Base-by-base conservation (phyloP, 2,888 invertebrate species). In the Diplazon laetatorius region DNA sequence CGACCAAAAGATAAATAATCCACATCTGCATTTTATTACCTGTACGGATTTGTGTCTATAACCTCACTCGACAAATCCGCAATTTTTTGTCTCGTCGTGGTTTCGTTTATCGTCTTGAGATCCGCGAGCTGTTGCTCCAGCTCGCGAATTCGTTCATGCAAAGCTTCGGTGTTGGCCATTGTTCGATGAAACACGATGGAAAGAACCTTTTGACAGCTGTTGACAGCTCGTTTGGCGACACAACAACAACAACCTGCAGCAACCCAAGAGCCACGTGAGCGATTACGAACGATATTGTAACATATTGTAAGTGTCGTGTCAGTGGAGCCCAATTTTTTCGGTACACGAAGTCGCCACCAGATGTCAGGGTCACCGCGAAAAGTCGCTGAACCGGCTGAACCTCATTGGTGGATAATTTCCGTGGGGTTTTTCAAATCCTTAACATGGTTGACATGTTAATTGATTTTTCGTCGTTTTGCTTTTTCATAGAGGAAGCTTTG, bases 21-120 rank as follows among this genome's bases (percentile, higher is more conserved):
- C 12, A 12, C 18, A 37, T 5, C 16, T 25, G n/a, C n/a, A n/a
- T 22, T 1, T n/a, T 35, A 50, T 82, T 92, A 97, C 97, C 97
- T 97, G 93, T 99, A 99, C 0, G 99, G 99, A 93, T 99, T 99
- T 0, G 97, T 96, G 92, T 99, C 99, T 10, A 97, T 96, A 9
- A 99, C 99, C 94, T 99, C 98, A 0, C 97, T 94, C 50, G 98
- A 98, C 97, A 99, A 98, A 86, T 95, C 94, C 18, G 94, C 93
- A 85, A 98, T 97, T 93, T 96, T 97, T 84, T 94, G 92, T 70
- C 97, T 92, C 4, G 57, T 60, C 16, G 42, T 66, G n/a, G 39
- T 59, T 10, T 88, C 92, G 87, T 89, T 46, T 20, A 39, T 25
- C 30, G 18, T 16, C 30, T 35, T 55, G 9, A 55, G 10, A 16